Base-by-base conservation (phyloP, 1,140 invertebrate genomes). In the Pogonognathellus flavescens region DNA sequence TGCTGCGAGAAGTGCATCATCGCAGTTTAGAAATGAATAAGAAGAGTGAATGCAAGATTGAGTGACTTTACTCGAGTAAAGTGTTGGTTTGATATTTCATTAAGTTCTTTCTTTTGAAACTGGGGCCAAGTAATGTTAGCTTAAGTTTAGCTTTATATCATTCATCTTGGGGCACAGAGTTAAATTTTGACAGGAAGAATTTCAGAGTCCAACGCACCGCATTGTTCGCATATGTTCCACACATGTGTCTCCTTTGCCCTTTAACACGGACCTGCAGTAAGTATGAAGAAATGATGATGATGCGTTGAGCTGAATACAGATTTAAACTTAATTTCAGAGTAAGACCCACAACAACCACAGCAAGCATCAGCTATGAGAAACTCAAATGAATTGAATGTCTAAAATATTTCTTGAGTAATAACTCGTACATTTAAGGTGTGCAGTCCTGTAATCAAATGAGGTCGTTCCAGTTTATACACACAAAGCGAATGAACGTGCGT, bases 191-290 rank as follows among this genome's bases (percentile, higher is more conserved):
- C 70, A 76, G 25, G 70, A 76, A 76, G 70, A 76, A 76, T 76
- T 76, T 76, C 70, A 41, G 70, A 76, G 70, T 76, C 70, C 70
- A 76, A 49, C 62, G 70, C 70, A 76, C 70, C 70, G 70, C 70
- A 76, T 18, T 66, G 62, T 66, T 76, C 70, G 70, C 41, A 49
- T 31, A 76, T 76, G 70, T 49, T 49, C 70, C 70, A 76, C 53
- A 57, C 70, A 66, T 66, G 62, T 66, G 62, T 25, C 62, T 25
- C 62, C 14, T 25, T 66, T 76, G 41, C 25, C 31, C 70, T 76
- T 76, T 76, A 76, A 76, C 31, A 76, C n/a, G 11, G 14, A 49
- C 62, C 62, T 66, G n/a, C n/a, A n/a, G n/a, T n/a, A 66, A 66
- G 25, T 18, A 66, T 66, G 22, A 72, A 76, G 14, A 31, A 18